phyloP scores from a whole-genome alignment of 2,797 vertebrate genomes.

The Morelia viridis region DNA sequence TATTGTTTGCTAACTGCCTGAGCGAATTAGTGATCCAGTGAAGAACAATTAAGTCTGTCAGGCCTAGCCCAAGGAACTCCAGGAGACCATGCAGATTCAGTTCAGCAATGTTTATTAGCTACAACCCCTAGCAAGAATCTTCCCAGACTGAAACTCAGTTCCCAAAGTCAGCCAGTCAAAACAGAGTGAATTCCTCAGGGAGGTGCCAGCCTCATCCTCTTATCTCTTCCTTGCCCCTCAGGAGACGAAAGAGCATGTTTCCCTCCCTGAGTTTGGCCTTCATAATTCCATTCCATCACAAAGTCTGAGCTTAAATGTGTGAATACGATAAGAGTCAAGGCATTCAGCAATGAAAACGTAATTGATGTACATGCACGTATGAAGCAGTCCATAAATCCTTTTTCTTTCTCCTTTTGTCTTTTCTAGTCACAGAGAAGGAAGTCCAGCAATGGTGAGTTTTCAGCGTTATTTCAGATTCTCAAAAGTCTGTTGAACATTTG shows the following conservation, averaged over 20 bases:
- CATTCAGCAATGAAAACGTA: neutral
- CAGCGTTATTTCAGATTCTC: fast-evolving
- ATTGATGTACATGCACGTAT: neutral
- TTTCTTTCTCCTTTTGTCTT: constrained; percentile 50
- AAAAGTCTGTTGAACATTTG: neutral
- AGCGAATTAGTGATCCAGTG: neutral
- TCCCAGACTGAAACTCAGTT: too few relatives aligned
- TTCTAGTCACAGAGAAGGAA: constrained; percentile 84
- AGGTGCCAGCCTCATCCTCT: too few relatives aligned
- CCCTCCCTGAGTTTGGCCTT: too few relatives aligned
- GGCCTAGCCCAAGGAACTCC: too few relatives aligned
- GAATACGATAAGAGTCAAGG: neutral
- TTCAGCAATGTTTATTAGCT: too few relatives aligned
- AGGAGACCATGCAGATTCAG: too few relatives aligned
- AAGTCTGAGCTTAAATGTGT: neutral
- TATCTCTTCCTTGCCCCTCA: too few relatives aligned
- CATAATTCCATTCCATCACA: too few relatives aligned
- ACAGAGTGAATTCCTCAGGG: too few relatives aligned
- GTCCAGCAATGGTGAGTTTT: constrained; percentile 85
- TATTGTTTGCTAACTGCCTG: neutral
- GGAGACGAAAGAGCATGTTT: too few relatives aligned
- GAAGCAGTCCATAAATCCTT: neutral
- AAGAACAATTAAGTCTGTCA: neutral
- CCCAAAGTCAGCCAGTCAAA: too few relatives aligned
- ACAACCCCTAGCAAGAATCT: too few relatives aligned